These are phyloP conservation scores for Atta colombica DNA, from an alignment of 1,140 invertebrate species.

Conservation along the genomic window DNA sequence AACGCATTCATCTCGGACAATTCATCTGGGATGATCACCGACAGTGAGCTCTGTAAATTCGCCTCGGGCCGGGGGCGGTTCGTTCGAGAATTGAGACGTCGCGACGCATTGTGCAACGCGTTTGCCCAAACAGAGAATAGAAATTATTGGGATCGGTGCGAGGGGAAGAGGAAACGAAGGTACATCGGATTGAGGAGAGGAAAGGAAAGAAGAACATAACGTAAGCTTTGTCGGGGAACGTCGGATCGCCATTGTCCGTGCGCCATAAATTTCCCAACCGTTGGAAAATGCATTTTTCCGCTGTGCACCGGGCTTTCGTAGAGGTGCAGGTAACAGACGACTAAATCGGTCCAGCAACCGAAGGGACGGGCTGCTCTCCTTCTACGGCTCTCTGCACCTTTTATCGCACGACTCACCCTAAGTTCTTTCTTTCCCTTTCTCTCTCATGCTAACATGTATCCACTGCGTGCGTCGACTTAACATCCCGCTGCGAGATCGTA, in stretches of 20 bases:
- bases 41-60: constrained; percentile 48
- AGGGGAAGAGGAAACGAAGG: neutral
- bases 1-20: constrained; percentile 25
- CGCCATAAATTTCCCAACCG: constrained; percentile 80
- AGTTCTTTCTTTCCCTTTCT: constrained; percentile 31
- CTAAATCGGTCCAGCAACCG: constrained; percentile 37
- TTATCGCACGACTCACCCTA: constrained; percentile 32
- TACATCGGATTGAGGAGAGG: constrained; percentile 40
- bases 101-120: constrained; percentile 61
- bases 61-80: constrained; percentile 20
- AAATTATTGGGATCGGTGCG: constrained; percentile 75
- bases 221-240: constrained; percentile 67
- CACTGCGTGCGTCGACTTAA: constrained; percentile 34
- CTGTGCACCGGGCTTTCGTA: constrained; percentile 67
- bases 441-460: neutral
- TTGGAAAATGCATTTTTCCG: constrained; percentile 82
- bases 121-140: constrained; percentile 74
- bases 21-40: constrained; percentile 50
- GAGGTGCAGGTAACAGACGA: constrained; percentile 69
- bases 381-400: constrained; percentile 55
- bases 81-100: constrained; percentile 77
- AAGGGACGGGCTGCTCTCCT: neutral
- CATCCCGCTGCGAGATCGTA: constrained; percentile 67
- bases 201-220: constrained; percentile 55
- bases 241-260: constrained; percentile 76